phyloP scores from a whole-genome alignment of 1,140 invertebrate genomes.

The Helicoverpa zea region DNA sequence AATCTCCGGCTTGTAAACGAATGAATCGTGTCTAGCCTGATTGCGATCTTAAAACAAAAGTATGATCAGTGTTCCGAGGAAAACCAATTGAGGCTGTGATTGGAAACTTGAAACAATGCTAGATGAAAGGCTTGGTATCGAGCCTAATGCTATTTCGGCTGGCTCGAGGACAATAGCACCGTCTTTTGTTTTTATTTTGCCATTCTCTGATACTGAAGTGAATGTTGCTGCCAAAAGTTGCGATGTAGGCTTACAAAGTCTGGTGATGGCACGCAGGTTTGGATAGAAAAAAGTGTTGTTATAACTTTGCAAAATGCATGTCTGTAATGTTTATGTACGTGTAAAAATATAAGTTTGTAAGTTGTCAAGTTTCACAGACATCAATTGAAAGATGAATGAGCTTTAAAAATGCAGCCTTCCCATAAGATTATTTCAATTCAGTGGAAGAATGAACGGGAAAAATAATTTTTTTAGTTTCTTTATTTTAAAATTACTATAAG shows the following conservation, averaged over 20 bases:
- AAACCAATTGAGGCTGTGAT: background rate
- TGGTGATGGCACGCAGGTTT: too few relatives aligned
- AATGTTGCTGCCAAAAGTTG: background rate
- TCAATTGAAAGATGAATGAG: too few relatives aligned
- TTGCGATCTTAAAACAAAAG: background rate
- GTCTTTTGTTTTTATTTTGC: background rate
- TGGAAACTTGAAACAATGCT: slow-evolving; percentile 1
- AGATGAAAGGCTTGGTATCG: background rate
- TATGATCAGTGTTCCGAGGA: background rate
- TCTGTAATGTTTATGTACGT: too few relatives aligned
- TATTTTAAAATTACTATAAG: too few relatives aligned
- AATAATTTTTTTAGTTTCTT: too few relatives aligned
- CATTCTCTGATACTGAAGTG: background rate
- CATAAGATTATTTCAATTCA: too few relatives aligned
- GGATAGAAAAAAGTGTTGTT: too few relatives aligned
- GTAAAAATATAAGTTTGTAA: background rate
- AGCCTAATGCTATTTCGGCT: background rate
- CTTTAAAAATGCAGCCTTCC: too few relatives aligned
- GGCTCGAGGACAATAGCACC: background rate
- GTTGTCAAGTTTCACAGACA: background rate
- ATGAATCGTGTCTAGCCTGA: background rate
- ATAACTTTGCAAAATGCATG: too few relatives aligned
- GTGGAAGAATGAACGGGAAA: too few relatives aligned
- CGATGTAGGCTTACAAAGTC: background rate
- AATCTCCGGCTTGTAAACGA: too few relatives aligned